phyloP scores from a whole-genome alignment of 2,113 vertebrate genomes.

The Amphiprion percula region DNA sequence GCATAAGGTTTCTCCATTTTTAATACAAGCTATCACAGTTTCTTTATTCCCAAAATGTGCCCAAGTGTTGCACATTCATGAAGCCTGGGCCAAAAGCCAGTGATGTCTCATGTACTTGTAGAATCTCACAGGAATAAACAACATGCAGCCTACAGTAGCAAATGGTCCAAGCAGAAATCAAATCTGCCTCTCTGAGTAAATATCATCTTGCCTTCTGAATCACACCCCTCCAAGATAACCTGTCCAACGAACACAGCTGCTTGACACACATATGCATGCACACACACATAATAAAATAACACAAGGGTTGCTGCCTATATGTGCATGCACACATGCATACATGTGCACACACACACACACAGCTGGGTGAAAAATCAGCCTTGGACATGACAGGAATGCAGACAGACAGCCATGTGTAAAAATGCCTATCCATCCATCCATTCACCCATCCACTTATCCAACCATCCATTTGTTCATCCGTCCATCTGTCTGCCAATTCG shows the following conservation, averaged over 20 bases:
- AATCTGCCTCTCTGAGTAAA: constrained; percentile 61
- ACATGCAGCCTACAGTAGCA: constrained; percentile 40
- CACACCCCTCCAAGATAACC: constrained; percentile 56
- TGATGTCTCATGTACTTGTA: constrained; percentile 40
- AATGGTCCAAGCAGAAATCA: constrained; percentile 57
- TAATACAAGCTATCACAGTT: constrained; percentile 15
- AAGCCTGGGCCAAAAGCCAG: constrained; percentile 39
- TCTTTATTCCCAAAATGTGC: constrained; percentile 4
- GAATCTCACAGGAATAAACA: constrained; percentile 49
- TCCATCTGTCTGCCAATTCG: constrained; percentile 77
- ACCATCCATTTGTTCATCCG: constrained; percentile 75
- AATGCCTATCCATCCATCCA: constrained; percentile 75
- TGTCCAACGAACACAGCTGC: constrained; percentile 61
- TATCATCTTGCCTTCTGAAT: constrained; percentile 49
- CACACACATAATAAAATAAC: not conserved
- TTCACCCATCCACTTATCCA: constrained; percentile 70
- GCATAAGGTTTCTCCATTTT: not conserved
- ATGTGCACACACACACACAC: not conserved
- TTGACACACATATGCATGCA: constrained; percentile 46
- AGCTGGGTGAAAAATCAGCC: constrained; percentile 41
- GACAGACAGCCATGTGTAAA: constrained; percentile 75
- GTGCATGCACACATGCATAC: constrained; percentile 17
- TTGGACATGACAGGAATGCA: constrained; percentile 72
- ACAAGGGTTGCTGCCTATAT: not conserved
- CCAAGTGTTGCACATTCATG: constrained; percentile 13